Evolutionary conservation across 2,888 invertebrate species (phyloP), one percentile per base, ranked within the genome.

Genomic region (Sisyra nigra): DNA sequence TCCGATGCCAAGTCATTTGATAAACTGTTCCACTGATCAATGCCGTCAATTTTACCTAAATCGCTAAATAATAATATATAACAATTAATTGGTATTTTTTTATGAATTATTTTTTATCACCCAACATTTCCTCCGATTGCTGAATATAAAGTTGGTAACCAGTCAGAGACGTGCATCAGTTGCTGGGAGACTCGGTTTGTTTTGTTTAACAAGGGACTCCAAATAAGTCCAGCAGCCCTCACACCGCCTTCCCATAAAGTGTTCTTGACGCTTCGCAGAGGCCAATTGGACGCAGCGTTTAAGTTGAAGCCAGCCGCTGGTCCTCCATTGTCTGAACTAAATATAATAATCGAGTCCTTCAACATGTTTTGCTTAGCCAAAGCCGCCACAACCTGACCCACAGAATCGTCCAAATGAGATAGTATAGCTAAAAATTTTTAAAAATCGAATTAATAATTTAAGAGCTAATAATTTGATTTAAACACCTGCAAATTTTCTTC

Each of bases 221-320:
- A 91, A 24, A 93, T 51, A 1, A 88, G 60, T 0, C 74, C 86
- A 0, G 80, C 80, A 1, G 82, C 92, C 40, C 89, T 69, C 0
- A 92, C 76, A 0, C 93, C 93, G 14, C 94, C 94, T 67, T 96
- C 94, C 86, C 88, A 96, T 1, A 91, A 61, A 0, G 92, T 91
- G 62, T 89, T 82, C 59, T 94, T 94, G 4, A 88, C 85, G 41
- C 88, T 87, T 54, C 78, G 68, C 10, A 88, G 57, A 1, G 87
- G 88, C 70, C 74, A 87, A 61, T 88, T 88, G 0, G 85, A 86
- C 0, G 83, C 87, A 10, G 84, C 80, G 60, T 92, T 93, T 3
- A 73, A 60, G 60, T 91, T 87, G 58, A 87, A 89, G 0, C 92
- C 91, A 36, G 72, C 77, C 0, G 89, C 84, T 0, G 91, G 76